Evolutionary conservation across 2,797 vertebrate species (phyloP).

Genomic region (Psittacula echo): DNA sequence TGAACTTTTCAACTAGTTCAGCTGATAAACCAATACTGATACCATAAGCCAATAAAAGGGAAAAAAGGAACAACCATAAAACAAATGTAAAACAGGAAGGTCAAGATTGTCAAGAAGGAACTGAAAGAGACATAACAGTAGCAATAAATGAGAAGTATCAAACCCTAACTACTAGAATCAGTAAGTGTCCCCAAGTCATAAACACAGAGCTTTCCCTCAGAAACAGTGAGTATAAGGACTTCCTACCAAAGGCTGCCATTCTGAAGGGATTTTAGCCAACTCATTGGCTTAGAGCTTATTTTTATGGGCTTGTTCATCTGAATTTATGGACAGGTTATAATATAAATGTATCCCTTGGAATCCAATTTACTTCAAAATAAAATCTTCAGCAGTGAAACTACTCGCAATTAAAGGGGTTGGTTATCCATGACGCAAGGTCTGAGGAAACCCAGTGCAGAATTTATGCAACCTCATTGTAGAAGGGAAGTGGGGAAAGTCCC

Average conservation of each 20-base stretch:
- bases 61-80: neutral
- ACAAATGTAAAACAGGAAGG: neutral
- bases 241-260: neutral
- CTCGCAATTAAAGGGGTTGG: neutral
- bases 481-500: neutral
- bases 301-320: neutral
- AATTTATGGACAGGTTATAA: constrained; percentile 14
- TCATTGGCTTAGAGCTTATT: neutral
- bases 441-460: neutral
- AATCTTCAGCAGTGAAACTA: neutral
- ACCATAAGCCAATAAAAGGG: neutral
- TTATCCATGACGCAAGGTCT: neutral
- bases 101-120: neutral
- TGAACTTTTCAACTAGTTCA: neutral
- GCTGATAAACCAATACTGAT: neutral
- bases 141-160: neutral
- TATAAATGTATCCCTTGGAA: constrained; percentile 16
- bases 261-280: neutral
- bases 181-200: neutral
- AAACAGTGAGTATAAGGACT: neutral
- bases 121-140: fast-evolving
- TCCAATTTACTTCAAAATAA: constrained; percentile 1
- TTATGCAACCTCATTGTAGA: neutral
- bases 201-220: neutral
- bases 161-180: neutral